phyloP scores from a whole-genome alignment of 64 coral and sea anemone genomes.

The Pocillopora damicornis region DNA sequence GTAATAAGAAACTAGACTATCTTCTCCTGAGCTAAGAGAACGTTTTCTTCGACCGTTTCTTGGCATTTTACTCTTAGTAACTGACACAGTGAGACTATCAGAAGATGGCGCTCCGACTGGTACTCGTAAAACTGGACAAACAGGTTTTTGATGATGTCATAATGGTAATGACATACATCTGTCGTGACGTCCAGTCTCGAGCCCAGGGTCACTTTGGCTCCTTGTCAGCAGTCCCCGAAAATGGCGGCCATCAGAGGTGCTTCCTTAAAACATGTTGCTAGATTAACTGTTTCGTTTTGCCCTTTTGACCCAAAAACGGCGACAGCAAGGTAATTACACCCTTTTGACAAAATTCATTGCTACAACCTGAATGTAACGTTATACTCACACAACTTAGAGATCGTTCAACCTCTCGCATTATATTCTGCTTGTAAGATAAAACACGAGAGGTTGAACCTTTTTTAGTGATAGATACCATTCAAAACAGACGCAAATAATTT shows the following conservation, averaged over 20 bases:
- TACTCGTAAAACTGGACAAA: constrained; percentile 18
- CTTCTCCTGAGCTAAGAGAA: constrained; percentile 64
- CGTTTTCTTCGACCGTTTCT: constrained; percentile 71
- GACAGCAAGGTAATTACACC: constrained; percentile 64
- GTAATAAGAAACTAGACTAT: constrained; percentile 47
- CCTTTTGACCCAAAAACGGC: constrained; percentile 81
- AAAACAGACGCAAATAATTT: too few relatives aligned
- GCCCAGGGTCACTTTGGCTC: too few relatives aligned
- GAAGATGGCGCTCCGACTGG: background rate
- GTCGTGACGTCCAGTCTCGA: background rate
- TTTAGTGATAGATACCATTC: too few relatives aligned
- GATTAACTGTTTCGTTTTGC: constrained; percentile 77
- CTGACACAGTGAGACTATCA: background rate
- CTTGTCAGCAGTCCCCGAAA: too few relatives aligned
- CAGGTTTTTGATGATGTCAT: constrained; percentile 46
- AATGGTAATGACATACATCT: background rate
- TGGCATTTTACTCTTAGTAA: constrained; percentile 57
- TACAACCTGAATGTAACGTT: background rate
- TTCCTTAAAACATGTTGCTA: constrained; percentile 75
- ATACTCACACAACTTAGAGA: background rate
- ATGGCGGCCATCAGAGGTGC: constrained; percentile 88
- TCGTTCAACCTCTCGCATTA: too few relatives aligned
- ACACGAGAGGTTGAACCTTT: too few relatives aligned
- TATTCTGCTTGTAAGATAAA: too few relatives aligned
- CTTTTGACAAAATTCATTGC: background rate